phyloP scores from a whole-genome alignment of 2,797 vertebrate genomes.

The Gastrophryne carolinensis region DNA sequence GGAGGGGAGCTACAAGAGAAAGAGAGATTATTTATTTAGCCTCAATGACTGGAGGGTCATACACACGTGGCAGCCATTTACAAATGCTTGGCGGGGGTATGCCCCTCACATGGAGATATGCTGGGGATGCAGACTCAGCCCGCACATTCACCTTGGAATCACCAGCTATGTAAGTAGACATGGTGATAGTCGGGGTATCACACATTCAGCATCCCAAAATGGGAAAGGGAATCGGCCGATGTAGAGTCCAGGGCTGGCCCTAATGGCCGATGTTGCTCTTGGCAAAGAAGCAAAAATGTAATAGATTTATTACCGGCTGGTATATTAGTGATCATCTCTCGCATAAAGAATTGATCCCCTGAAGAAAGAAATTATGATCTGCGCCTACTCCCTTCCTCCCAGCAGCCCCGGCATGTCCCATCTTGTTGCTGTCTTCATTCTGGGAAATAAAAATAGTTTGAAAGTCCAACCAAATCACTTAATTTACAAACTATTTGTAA shows the following conservation, averaged over 20 bases:
- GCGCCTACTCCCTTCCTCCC: neutral
- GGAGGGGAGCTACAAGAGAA: no score
- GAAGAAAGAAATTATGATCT: neutral
- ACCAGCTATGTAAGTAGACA: neutral
- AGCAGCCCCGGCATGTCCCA: neutral
- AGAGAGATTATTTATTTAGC: no score
- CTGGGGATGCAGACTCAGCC: no score
- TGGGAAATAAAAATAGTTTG: neutral
- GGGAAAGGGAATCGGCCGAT: no score
- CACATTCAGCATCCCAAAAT: no score
- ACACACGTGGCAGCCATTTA: no score
- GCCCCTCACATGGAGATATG: no score
- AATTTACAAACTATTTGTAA: neutral
- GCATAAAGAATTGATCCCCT: neutral
- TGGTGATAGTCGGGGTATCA: neutral
- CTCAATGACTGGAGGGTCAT: no score
- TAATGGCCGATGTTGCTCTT: no score
- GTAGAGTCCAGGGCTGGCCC: no score
- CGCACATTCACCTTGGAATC: no score
- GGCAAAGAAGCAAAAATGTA: neutral
- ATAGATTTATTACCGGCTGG: neutral
- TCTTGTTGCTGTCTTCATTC: conserved; percentile 11
- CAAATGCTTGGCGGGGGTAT: no score
- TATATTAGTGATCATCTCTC: neutral
- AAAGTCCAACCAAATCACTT: neutral